Conservation (phyloP, 2,113 vertebrate species). For the Globicephala melas region DNA sequence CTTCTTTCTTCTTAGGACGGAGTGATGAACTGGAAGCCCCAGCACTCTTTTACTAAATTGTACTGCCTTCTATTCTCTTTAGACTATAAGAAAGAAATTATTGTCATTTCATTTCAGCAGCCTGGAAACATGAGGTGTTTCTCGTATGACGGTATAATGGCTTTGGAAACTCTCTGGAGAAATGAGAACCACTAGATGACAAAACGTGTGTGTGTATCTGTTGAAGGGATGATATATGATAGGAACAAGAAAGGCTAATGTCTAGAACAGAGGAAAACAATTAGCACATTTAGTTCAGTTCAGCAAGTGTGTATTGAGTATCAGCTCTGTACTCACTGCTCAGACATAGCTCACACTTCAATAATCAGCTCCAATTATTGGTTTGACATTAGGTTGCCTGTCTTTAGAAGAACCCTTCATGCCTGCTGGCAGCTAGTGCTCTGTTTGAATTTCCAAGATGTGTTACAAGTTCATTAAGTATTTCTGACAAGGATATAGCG, state of each 20-base stretch:
- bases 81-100: not conserved
- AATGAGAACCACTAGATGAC: not conserved
- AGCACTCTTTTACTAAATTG: not conserved
- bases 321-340: not conserved
- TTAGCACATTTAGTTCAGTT: slow-evolving; percentile 33
- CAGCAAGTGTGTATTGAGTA: not conserved
- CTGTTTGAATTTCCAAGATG: not conserved
- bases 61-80: not conserved
- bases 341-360: not conserved
- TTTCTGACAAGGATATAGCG: not conserved
- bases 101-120: not conserved
- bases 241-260: not conserved
- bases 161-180: not conserved
- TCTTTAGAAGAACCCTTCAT: not conserved
- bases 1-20: not conserved
- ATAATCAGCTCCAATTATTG: not conserved
- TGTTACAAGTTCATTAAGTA: not conserved
- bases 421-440: not conserved
- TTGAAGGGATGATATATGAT: not conserved
- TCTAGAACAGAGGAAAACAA: slow-evolving; percentile 38
- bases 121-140: not conserved
- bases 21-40: not conserved
- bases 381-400: not conserved
- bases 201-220: not conserved
- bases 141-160: not conserved